Percentiles rank a stretch among this genome's conserved stretches.
Conservation (phyloP, 2,797 vertebrate genomes). For the Arnoldichthys spilopterus region DNA sequence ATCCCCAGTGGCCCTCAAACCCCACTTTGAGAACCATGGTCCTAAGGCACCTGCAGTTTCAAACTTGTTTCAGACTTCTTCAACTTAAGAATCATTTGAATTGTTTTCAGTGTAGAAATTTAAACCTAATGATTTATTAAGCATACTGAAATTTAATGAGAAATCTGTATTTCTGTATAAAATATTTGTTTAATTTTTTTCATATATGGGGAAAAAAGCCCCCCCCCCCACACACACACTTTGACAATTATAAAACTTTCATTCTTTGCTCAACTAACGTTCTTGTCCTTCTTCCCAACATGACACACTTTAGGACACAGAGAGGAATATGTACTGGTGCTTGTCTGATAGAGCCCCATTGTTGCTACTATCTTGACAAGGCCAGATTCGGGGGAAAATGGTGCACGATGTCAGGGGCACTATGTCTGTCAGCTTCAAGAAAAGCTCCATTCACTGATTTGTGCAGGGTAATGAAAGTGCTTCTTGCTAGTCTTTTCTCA, state of each 20-base stretch:
- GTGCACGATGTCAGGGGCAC: conserved; percentile 17
- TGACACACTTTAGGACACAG: background rate
- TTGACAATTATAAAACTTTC: background rate
- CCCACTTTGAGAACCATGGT: too few species aligned
- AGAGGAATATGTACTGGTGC: background rate
- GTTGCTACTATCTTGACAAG: background rate
- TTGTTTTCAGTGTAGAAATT: too few species aligned
- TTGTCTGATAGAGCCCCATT: background rate
- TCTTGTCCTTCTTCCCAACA: background rate
- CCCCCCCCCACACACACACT: too few species aligned
- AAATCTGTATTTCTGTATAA: too few species aligned
- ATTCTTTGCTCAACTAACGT: background rate
- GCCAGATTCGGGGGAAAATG: background rate
- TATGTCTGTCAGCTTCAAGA: conserved; percentile 8
- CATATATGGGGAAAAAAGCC: too few species aligned
- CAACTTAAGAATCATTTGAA: too few species aligned
- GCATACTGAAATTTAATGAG: too few species aligned
- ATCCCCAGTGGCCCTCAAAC: too few species aligned
- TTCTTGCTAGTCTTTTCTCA: conserved; percentile 7
- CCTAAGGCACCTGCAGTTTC: too few species aligned
- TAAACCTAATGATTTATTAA: too few species aligned
- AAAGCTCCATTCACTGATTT: background rate
- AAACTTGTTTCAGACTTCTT: too few species aligned
- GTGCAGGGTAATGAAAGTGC: background rate
- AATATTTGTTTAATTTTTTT: too few species aligned